Conservation (phyloP, 2,888 invertebrate genomes). For the Saturnia pavonia region DNA sequence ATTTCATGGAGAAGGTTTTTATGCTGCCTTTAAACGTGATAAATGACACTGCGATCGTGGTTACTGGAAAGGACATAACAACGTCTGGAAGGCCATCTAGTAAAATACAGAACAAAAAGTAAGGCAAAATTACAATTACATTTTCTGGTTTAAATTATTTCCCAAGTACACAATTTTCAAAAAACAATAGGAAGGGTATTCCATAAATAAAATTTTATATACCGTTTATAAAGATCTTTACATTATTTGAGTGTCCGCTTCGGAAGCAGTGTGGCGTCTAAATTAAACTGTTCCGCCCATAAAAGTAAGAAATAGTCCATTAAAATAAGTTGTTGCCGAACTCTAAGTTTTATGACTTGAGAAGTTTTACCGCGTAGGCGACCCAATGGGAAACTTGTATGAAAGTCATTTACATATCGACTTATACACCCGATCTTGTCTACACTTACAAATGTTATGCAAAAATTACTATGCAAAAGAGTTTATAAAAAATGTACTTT, state of each 20-base stretch:
- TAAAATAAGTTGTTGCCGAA: constrained; percentile 33
- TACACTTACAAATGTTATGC: neutral
- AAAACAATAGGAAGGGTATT: neutral
- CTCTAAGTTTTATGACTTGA: constrained; percentile 28
- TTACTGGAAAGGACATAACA: too few relatives aligned
- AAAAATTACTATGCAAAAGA: too few relatives aligned
- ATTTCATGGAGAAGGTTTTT: too few relatives aligned
- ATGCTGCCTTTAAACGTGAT: too few relatives aligned
- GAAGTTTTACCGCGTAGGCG: constrained; percentile 21
- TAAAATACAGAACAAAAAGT: too few relatives aligned
- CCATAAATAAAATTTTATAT: constrained; percentile 23
- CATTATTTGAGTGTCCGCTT: constrained; percentile 10
- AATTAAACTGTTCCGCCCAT: constrained; percentile 33
- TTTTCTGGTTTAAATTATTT: neutral
- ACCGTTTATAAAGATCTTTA: constrained; percentile 21
- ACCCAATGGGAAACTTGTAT: constrained; percentile 11
- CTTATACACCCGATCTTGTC: constrained; percentile 3
- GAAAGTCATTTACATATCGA: constrained; percentile 11
- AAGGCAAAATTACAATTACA: too few relatives aligned
- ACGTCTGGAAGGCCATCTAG: too few relatives aligned
- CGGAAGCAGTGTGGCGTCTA: constrained; percentile 17
- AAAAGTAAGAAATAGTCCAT: constrained; percentile 36
- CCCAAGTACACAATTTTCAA: neutral
- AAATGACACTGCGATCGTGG: too few relatives aligned
- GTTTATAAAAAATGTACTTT: too few relatives aligned